Evolutionary conservation across 2,113 vertebrate species (phyloP).

Genomic region (Manacus vitellinus): DNA sequence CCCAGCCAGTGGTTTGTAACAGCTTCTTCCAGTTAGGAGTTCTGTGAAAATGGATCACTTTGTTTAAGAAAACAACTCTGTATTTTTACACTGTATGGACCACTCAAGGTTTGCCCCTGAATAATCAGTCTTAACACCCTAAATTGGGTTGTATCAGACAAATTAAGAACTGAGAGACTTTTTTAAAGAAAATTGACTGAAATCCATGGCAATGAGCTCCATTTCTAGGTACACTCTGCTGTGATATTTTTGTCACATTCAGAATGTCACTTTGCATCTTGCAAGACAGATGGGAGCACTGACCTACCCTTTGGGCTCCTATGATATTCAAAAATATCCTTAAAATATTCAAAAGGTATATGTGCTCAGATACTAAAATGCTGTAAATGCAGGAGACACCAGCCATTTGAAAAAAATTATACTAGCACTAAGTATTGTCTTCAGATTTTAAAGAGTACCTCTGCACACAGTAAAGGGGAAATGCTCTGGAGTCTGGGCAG

Average conservation of each 20-base stretch:
- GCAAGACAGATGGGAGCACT: background rate
- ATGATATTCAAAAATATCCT: no score
- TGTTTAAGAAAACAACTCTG: background rate
- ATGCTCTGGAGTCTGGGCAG: background rate
- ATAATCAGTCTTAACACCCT: background rate
- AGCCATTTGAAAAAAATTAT: background rate
- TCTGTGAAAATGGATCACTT: background rate
- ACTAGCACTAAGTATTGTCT: background rate
- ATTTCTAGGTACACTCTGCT: background rate
- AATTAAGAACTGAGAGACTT: background rate
- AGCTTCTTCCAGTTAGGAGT: background rate
- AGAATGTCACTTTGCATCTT: background rate
- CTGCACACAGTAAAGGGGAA: background rate
- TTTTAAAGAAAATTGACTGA: background rate
- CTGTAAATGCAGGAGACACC: background rate
- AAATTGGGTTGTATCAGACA: background rate
- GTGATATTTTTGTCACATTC: background rate
- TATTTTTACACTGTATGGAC: background rate
- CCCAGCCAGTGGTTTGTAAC: background rate
- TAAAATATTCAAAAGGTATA: conserved; percentile 23
- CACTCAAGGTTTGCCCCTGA: background rate
- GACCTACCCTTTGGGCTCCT: background rate
- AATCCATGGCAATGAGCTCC: background rate
- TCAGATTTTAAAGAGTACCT: background rate
- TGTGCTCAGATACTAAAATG: background rate